Evolutionary conservation across 92 coral and sea anemone genomes (phyloP).

Genomic region (Bergia sp.): DNA sequence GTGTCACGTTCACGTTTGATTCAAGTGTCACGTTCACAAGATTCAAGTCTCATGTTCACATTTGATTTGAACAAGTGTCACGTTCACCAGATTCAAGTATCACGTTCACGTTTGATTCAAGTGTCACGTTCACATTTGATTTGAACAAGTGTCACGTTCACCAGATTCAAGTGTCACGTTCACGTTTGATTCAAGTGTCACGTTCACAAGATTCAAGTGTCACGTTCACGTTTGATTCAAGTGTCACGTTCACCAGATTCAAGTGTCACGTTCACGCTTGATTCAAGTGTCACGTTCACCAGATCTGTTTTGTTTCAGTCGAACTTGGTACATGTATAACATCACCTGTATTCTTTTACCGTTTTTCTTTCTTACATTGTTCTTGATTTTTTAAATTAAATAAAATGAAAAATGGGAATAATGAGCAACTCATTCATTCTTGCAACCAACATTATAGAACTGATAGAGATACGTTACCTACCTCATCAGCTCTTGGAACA

Average conservation of each 20-base stretch:
- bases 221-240: not conserved
- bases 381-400: not conserved
- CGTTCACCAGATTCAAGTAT: not conserved
- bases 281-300: not conserved
- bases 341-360: not conserved
- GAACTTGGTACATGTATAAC: slow-evolving; percentile 9
- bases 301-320: not conserved
- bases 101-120: not conserved
- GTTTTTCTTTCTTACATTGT: not conserved
- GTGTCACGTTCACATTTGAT: too few relatives aligned
- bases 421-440: not conserved
- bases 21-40: too few relatives aligned
- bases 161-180: not conserved
- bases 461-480: slow-evolving; percentile 20
- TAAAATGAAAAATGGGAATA: not conserved
- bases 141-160: too few relatives aligned
- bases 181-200: not conserved
- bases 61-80: too few relatives aligned
- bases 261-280: too few relatives aligned
- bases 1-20: not conserved
- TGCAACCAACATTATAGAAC: not conserved
- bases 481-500: slow-evolving; percentile 82
- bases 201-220: not conserved
- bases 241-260: not conserved
- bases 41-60: too few relatives aligned